Base-by-base conservation (phyloP, 2,888 invertebrate genomes). In the Sicus ferrugineus region DNA sequence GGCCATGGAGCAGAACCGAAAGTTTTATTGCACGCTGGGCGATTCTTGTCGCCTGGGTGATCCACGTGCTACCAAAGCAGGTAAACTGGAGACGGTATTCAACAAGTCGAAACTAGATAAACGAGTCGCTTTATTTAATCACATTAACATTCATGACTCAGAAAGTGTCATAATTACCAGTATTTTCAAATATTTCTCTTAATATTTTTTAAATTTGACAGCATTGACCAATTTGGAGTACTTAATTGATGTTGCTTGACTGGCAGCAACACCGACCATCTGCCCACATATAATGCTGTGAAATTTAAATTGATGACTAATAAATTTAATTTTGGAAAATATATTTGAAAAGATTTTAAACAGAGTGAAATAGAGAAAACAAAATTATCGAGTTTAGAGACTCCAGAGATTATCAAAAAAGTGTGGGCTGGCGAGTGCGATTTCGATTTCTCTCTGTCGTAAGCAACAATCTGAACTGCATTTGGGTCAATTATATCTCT, bases 21-120 rank as follows among this genome's bases (percentile, higher is more conserved):
- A 90, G 79, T 95, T 95, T 85, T 89, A 90, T 83, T 95, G 95
- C 86, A 89, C 90, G 75, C 86, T 93, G 78, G 91, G 91, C 73
- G 89, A 90, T 76, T 90, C 90, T 77, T 95, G 95, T 83, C 85
- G 90, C 58, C 86, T 92, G 70, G 94, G 94, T 42, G 93, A 95
- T 86, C 89, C 92, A 42, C 90, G 89, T 81, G 90, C 90, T 85
- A 91, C 92, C 73, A 88, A 90, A 79, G 90, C 94, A 93, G 95
- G 94, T 95, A 87, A 85, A 75, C 67, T 66, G 19, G 23, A 16
- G 14, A 19, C 21, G 19, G 11, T 16, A 48, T 48, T 3, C 28
- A 19, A 26, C n/a, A 38, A 19, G 21, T 19, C 1, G 9, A 11
- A 19, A 52, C 23, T 21, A 52, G 14, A 34, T n/a, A n/a, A n/a